phyloP scores from a whole-genome alignment of 2,797 vertebrate genomes.

The Pygocentrus nattereri region DNA sequence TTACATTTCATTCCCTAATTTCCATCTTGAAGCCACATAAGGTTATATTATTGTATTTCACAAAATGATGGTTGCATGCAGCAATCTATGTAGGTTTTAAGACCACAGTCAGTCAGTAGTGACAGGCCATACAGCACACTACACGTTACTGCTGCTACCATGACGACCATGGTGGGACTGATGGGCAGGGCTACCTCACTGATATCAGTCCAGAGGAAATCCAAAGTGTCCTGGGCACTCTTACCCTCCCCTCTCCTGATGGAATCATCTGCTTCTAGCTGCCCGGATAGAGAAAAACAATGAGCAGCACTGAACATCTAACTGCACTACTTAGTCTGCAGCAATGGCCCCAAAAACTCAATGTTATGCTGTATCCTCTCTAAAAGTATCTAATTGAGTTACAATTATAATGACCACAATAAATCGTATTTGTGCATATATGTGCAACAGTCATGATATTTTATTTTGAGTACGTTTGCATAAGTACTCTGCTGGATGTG shows the following conservation, averaged over 20 bases:
- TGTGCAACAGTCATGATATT: too few relatives aligned
- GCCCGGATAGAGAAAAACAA: slow-evolving; percentile 61
- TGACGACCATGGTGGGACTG: slow-evolving; percentile 29
- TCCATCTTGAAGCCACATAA: neutral
- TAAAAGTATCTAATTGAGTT: too few relatives aligned
- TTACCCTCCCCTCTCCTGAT: slow-evolving; percentile 63
- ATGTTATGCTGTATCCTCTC: too few relatives aligned
- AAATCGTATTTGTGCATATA: too few relatives aligned
- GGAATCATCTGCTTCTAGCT: slow-evolving; percentile 65
- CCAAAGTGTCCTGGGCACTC: slow-evolving; percentile 61
- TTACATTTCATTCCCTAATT: neutral
- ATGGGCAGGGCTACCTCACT: slow-evolving; percentile 68
- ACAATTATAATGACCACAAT: too few relatives aligned
- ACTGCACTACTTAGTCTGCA: neutral
- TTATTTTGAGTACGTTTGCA: too few relatives aligned
- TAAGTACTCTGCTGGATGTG: neutral
- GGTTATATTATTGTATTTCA: neutral
- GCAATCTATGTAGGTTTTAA: slow-evolving; percentile 25
- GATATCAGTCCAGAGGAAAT: slow-evolving; percentile 58
- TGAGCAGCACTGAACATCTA: slow-evolving; percentile 25
- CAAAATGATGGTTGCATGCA: slow-evolving; percentile 55
- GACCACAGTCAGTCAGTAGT: neutral
- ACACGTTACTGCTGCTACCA: slow-evolving; percentile 5
- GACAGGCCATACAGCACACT: slow-evolving; percentile 34
- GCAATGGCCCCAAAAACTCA: neutral